Evolutionary conservation across 2,113 vertebrate genomes (phyloP).

Genomic region (Prinia subflava): DNA sequence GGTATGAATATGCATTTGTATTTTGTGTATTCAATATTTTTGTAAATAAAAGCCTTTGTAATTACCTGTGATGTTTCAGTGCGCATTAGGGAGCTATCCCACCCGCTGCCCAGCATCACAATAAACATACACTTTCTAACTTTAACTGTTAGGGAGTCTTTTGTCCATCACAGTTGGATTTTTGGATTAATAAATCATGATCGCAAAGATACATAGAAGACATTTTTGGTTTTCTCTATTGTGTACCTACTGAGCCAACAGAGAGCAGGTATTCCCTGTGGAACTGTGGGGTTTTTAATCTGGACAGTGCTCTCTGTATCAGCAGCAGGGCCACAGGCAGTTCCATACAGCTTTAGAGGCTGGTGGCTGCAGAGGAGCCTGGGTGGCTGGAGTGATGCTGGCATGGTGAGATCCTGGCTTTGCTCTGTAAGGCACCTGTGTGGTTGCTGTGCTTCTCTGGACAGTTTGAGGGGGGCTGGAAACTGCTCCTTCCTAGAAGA

Average conservation of each 20-base stretch:
- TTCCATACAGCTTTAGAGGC: accelerated
- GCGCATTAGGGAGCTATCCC: too few species aligned
- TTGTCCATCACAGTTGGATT: too few species aligned
- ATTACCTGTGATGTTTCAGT: too few species aligned
- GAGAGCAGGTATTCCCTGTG: neutral
- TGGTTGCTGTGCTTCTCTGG: neutral
- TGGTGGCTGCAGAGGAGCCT: neutral
- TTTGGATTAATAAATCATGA: too few species aligned
- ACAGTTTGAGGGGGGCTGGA: too few species aligned
- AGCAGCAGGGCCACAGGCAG: neutral
- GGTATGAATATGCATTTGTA: too few species aligned
- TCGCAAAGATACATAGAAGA: neutral
- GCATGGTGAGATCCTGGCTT: neutral
- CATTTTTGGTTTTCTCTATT: accelerated
- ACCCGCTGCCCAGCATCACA: too few species aligned
- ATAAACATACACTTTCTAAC: too few species aligned
- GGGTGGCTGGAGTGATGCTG: accelerated
- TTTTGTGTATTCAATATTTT: too few species aligned
- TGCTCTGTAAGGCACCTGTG: neutral
- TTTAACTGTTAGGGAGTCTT: too few species aligned
- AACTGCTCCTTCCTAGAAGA: neutral
- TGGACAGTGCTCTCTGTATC: neutral
- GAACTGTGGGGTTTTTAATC: neutral
- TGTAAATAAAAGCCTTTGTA: too few species aligned
- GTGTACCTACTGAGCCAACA: neutral